These are phyloP conservation scores for Bubalus kerabau DNA, from an alignment of 2,113 vertebrate genomes.

Conservation along the genomic window DNA sequence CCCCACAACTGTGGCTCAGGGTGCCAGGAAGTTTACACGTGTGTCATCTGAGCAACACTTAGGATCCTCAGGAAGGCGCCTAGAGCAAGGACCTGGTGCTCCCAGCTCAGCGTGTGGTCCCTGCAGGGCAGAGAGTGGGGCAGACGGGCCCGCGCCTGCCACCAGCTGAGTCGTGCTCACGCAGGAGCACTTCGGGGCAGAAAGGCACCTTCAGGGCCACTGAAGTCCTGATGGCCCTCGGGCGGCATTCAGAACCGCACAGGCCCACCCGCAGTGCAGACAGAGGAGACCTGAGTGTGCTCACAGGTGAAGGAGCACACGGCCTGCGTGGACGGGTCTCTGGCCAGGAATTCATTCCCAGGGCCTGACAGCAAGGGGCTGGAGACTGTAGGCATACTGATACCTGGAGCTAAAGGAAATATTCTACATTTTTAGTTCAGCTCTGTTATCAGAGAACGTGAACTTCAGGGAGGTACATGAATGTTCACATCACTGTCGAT, in stretches of 20 bases:
- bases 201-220: rapidly evolving
- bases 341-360: rapidly evolving
- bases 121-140: background rate
- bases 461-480: background rate
- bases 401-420: background rate
- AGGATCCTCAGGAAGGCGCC: background rate
- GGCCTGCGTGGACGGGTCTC: rapidly evolving
- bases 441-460: background rate
- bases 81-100: rapidly evolving
- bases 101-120: background rate
- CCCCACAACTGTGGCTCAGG: rapidly evolving
- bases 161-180: slow-evolving; percentile 61
- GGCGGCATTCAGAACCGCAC: rapidly evolving
- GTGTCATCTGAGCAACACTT: background rate
- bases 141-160: background rate
- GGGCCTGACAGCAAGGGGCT: rapidly evolving
- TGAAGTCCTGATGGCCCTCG: rapidly evolving
- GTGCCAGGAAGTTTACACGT: rapidly evolving
- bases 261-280: rapidly evolving
- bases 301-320: rapidly evolving
- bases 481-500: background rate
- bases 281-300: rapidly evolving
- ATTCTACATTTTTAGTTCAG: background rate
- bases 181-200: background rate
- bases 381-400: background rate